Base-by-base conservation (phyloP, 2,113 vertebrate genomes). In the Picathartes gymnocephalus region DNA sequence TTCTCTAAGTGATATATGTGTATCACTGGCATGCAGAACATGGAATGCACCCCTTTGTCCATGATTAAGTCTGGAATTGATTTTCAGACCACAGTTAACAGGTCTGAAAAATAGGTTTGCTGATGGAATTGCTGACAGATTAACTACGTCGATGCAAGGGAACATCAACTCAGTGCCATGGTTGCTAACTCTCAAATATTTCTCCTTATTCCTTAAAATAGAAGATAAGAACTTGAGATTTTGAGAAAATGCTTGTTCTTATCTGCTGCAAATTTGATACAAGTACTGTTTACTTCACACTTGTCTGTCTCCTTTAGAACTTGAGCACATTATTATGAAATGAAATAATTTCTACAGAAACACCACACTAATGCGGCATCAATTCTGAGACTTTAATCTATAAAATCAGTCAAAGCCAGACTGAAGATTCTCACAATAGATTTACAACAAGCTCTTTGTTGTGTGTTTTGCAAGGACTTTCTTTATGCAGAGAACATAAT, bases 71-170 rank as follows among this genome's bases (percentile, higher is more conserved):
- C 91, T 92, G 64, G 57, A 73, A 93, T 73, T 95, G 79, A 96
- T 94, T 96, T 96, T 94, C 64, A 89, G 86, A 93, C 33, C 9
- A 40, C 91, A 71, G 73, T 90, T 96, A 96, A 83, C 91, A 90
- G 51, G 79, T 93, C 83, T 83, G 77, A 93, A 90, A 88, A 78
- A 87, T 45, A 93, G 69, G 58, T 73, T 94, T 92, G 60, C 69
- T 96, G 92, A 74, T 93, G 86, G 82, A 95, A 90, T 64, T 90
- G 80, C 82, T 94, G 79, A 86, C 80, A 90, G 94, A 85, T 78
- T 93, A 82, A 95, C 81, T 85, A 33, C 2, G 0, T 81, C 20
- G 1, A 37, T 56, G 24, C 74, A 48, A 86, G 73, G 71, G 60
- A 77, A 54, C 64, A 60, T 81, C 81, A 86, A 39, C 77, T 89